Evolutionary conservation across 2,113 vertebrate species (phyloP).

Genomic region (Triplophysa dalaica): DNA sequence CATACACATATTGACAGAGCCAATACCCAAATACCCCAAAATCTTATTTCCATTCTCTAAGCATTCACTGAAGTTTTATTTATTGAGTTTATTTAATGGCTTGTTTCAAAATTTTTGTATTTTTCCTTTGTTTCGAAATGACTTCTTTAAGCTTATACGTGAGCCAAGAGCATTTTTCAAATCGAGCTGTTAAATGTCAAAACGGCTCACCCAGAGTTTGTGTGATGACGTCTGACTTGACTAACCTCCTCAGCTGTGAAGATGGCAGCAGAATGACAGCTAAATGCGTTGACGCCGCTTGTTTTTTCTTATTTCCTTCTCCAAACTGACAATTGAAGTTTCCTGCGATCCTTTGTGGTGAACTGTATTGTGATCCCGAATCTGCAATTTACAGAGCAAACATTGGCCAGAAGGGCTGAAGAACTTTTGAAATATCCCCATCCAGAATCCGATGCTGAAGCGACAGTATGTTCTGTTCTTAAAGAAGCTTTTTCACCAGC

Average conservation of each 20-base stretch:
- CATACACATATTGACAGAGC: too few relatives aligned
- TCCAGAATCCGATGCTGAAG: slow-evolving; percentile 33
- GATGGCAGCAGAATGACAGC: slow-evolving; percentile 14
- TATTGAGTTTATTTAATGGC: background rate
- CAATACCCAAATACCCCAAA: too few relatives aligned
- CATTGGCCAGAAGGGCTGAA: background rate
- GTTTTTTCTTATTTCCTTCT: slow-evolving; percentile 13
- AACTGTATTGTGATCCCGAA: slow-evolving; percentile 21
- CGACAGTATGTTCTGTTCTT: slow-evolving; percentile 43
- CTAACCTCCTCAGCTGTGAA: slow-evolving; percentile 49
- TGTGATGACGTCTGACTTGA: slow-evolving; percentile 37
- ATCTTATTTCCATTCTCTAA: too few relatives aligned
- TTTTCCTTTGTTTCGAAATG: background rate
- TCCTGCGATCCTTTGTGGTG: slow-evolving; percentile 27
- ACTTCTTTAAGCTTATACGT: background rate
- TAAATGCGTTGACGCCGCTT: background rate
- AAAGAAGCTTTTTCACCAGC: slow-evolving; percentile 47
- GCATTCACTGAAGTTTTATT: too few relatives aligned
- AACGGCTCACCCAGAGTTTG: slow-evolving; percentile 24
- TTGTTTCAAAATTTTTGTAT: background rate
- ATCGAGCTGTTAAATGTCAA: slow-evolving; percentile 5
- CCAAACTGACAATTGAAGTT: slow-evolving; percentile 35
- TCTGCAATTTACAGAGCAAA: slow-evolving; percentile 23
- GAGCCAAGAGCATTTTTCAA: background rate
- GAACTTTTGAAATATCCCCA: slow-evolving; percentile 26